Percentiles rank a stretch among this genome's conserved stretches.
Conservation (phyloP, 2,797 vertebrate species). For the Sus cebifrons region DNA sequence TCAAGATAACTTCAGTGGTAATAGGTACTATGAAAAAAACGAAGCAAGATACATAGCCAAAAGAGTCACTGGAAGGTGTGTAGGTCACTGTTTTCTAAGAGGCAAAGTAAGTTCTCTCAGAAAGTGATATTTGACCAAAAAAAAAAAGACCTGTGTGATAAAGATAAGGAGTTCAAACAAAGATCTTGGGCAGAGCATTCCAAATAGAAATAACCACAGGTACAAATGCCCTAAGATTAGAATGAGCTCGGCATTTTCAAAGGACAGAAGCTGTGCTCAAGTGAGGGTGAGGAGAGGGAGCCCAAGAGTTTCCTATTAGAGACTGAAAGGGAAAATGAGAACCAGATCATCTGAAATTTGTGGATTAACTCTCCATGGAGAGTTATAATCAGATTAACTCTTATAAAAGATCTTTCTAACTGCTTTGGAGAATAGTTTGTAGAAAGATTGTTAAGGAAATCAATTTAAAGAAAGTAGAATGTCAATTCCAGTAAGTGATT, state of each 20-base stretch:
- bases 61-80: not conserved
- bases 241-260: not conserved
- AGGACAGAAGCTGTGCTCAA: not conserved
- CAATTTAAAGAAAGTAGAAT: not conserved
- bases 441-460: not conserved
- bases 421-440: not conserved
- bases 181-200: not conserved
- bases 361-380: not conserved
- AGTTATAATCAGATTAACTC: not conserved
- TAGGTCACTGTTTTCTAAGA: not conserved
- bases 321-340: not conserved
- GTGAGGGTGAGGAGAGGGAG: not conserved
- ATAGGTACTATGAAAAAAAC: not conserved
- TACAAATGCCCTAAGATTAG: not conserved
- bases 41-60: not conserved
- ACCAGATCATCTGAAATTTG: not conserved
- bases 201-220: not conserved
- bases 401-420: not conserved
- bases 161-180: not conserved
- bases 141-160: not conserved
- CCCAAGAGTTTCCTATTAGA: not conserved
- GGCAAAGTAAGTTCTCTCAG: not conserved
- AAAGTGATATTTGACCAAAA: not conserved
- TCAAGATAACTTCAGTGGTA: not conserved
- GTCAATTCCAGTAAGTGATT: not conserved